These are phyloP conservation scores for Hassar affinis DNA, from an alignment of 2,113 vertebrate species.

Conservation along the genomic window DNA sequence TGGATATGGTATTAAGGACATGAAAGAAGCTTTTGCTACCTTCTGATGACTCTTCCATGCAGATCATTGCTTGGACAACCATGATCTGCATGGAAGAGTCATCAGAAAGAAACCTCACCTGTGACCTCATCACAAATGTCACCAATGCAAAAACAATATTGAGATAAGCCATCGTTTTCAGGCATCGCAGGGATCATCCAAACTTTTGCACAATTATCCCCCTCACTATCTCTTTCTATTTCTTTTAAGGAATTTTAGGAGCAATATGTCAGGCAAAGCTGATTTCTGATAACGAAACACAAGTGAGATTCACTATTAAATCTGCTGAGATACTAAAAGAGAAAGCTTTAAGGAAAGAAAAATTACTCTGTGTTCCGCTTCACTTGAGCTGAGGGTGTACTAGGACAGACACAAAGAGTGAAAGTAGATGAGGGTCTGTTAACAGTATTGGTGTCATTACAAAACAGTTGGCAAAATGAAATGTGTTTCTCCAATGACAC, in stretches of 20 bases:
- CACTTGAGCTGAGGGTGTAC: neutral
- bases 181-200: neutral
- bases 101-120: neutral
- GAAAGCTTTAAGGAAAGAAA: neutral
- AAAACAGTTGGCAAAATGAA: neutral
- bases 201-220: neutral
- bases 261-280: neutral
- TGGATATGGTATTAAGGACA: neutral
- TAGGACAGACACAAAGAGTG: neutral
- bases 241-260: neutral
- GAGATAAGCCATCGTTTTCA: neutral
- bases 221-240: neutral
- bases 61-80: neutral
- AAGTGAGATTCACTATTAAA: neutral
- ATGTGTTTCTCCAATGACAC: constrained; percentile 1
- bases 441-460: neutral
- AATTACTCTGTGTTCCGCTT: neutral
- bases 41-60: too few relatives aligned
- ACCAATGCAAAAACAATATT: neutral
- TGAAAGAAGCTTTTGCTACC: neutral
- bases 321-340: neutral
- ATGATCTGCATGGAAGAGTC: neutral
- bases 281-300: neutral
- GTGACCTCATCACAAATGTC: neutral
- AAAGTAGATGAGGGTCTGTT: neutral